Evolutionary conservation across 2,888 invertebrate species (phyloP).

Genomic region (Ormyrus rosae): DNA sequence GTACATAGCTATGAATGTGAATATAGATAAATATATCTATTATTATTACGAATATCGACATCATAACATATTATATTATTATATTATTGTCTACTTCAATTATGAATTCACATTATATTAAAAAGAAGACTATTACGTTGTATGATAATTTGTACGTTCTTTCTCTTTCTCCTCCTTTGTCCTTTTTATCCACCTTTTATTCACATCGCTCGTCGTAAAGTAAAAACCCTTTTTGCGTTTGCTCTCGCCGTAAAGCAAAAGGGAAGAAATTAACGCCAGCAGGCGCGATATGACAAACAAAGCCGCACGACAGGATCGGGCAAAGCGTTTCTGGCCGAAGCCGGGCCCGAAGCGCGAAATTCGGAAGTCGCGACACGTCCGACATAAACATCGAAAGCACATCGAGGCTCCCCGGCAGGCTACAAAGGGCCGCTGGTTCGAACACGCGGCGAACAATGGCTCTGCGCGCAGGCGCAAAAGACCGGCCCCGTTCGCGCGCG

Average conservation of each 20-base stretch:
- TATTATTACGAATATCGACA: slow-evolving; percentile 62
- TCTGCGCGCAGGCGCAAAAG: background rate
- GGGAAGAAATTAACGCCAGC: too few species aligned
- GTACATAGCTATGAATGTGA: slow-evolving; percentile 75
- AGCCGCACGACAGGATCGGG: background rate
- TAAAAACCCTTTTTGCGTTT: too few species aligned
- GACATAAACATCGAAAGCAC: slow-evolving; percentile 63
- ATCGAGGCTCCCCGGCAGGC: slow-evolving; percentile 60
- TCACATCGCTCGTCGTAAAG: background rate
- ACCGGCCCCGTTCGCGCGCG: background rate
- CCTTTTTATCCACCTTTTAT: background rate
- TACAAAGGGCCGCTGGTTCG: slow-evolving; percentile 64
- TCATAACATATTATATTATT: slow-evolving; percentile 65
- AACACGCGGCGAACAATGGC: slow-evolving; percentile 65
- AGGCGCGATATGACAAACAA: background rate
- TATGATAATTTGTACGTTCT: slow-evolving; percentile 43
- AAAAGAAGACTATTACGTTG: slow-evolving; percentile 67
- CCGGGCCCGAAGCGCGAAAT: slow-evolving; percentile 33
- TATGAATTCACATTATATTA: slow-evolving; percentile 75
- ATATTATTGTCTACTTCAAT: slow-evolving; percentile 74
- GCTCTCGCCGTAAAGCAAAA: too few species aligned
- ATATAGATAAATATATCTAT: slow-evolving; percentile 73
- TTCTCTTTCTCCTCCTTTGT: slow-evolving; percentile 24
- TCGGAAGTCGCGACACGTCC: slow-evolving; percentile 57
- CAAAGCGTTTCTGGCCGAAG: background rate